Evolutionary conservation across 1,140 invertebrate genomes (phyloP).

Genomic region (Dermatophagoides farinae): DNA sequence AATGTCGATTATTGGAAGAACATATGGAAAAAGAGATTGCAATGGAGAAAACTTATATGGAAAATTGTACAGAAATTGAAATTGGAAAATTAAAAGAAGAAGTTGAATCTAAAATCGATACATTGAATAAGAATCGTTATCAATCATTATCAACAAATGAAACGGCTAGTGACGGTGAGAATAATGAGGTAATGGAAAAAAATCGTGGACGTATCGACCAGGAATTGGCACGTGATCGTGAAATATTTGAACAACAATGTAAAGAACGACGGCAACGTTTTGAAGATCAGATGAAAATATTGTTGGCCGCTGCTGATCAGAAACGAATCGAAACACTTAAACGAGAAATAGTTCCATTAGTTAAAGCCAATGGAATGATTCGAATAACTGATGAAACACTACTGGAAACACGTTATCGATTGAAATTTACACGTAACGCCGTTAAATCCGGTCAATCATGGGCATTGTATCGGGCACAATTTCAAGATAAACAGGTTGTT

Average conservation of each 20-base stretch:
- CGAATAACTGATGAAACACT: background rate
- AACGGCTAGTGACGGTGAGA: background rate
- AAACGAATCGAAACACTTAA: background rate
- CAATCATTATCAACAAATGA: background rate
- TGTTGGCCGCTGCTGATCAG: background rate
- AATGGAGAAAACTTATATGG: background rate
- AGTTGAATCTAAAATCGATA: background rate
- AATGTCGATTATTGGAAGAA: background rate
- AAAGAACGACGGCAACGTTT: background rate
- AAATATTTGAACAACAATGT: background rate
- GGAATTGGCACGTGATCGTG: background rate
- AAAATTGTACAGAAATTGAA: background rate
- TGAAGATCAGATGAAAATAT: background rate
- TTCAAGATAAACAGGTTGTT: background rate
- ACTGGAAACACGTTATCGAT: background rate
- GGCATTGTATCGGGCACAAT: background rate
- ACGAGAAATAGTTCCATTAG: background rate
- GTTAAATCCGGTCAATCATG: background rate
- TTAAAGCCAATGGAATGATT: background rate
- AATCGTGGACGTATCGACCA: background rate
- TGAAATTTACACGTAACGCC: slow-evolving; percentile 1
- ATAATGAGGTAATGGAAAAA: background rate
- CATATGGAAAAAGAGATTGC: background rate
- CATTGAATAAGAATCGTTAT: background rate
- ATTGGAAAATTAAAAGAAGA: background rate